Percentiles rank a stretch among this genome's conserved stretches.
These are phyloP conservation scores for Aphodius granarius DNA, from an alignment of 2,888 invertebrate species.

Conservation along the genomic window DNA sequence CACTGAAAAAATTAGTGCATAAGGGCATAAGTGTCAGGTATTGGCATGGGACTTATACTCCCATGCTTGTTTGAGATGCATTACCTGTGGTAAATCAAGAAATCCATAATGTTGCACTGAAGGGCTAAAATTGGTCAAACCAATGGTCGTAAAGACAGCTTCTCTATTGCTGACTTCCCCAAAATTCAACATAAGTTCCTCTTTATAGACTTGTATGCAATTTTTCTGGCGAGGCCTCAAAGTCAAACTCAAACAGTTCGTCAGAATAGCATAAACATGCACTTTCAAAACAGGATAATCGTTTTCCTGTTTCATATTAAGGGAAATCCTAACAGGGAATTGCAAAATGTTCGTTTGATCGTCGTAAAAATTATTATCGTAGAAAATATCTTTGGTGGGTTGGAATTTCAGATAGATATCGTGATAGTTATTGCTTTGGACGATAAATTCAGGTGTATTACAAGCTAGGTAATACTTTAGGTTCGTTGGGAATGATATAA, in stretches of 20 bases:
- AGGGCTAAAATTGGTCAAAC: slow-evolving; percentile 35
- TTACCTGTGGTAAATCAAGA: slow-evolving; percentile 38
- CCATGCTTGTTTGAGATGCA: no score
- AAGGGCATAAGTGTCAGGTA: no score
- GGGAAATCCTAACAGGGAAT: slow-evolving; percentile 33
- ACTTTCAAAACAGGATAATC: slow-evolving; percentile 35
- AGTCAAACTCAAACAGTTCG: slow-evolving; percentile 30
- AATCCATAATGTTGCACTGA: slow-evolving; percentile 39
- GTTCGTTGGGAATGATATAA: slow-evolving; percentile 34
- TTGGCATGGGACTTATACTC: no score
- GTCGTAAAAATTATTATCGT: slow-evolving; percentile 29
- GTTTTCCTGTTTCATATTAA: slow-evolving; percentile 31
- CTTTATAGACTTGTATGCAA: slow-evolving; percentile 16
- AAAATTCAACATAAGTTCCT: slow-evolving; percentile 33
- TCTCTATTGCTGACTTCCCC: slow-evolving; percentile 38
- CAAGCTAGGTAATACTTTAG: slow-evolving; percentile 34
- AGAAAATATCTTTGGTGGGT: slow-evolving; percentile 31
- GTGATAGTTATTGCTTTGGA: slow-evolving; percentile 14
- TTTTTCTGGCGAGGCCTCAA: slow-evolving; percentile 22
- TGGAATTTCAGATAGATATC: slow-evolving; percentile 33
- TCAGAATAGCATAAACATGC: slow-evolving; percentile 36
- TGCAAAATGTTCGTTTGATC: slow-evolving; percentile 32
- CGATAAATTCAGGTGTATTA: slow-evolving; percentile 23
- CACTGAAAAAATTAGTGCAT: slow-evolving; percentile 31
- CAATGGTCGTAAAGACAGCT: slow-evolving; percentile 33